phyloP scores from a whole-genome alignment of 2,113 vertebrate genomes.

The Phaethornis superciliosus region DNA sequence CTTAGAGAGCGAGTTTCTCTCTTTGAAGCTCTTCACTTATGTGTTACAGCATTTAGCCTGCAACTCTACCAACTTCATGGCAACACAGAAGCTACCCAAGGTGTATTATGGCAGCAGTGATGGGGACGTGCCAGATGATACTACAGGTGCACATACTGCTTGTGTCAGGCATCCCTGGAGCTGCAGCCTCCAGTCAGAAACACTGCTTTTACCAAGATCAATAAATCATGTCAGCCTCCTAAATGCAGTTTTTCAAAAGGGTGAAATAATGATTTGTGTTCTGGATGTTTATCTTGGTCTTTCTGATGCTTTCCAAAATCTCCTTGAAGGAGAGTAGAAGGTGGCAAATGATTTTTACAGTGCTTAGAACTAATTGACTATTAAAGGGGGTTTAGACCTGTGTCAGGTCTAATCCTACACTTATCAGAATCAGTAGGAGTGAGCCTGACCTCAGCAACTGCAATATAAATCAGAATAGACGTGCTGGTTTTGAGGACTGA shows the following conservation, averaged over 20 bases:
- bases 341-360: neutral
- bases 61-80: neutral
- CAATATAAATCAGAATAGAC: neutral
- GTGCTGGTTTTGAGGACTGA: neutral
- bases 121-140: fast-evolving
- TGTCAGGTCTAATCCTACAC: neutral
- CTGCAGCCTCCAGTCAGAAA: neutral
- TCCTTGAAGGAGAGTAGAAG: neutral
- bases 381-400: neutral
- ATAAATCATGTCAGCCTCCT: neutral
- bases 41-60: neutral
- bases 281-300: neutral
- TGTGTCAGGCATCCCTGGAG: neutral
- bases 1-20: neutral
- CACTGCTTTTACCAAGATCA: neutral
- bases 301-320: slow-evolving; percentile 7
- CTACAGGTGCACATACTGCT: neutral
- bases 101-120: fast-evolving
- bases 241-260: neutral
- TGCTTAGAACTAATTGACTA: slow-evolving; percentile 10
- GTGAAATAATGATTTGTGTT: neutral
- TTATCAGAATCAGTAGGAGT: neutral
- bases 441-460: neutral
- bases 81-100: neutral
- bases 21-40: neutral